Evolutionary conservation across 2,113 vertebrate species (phyloP), one percentile per base, ranked within the genome.

Genomic region (Perca schrenkii): DNA sequence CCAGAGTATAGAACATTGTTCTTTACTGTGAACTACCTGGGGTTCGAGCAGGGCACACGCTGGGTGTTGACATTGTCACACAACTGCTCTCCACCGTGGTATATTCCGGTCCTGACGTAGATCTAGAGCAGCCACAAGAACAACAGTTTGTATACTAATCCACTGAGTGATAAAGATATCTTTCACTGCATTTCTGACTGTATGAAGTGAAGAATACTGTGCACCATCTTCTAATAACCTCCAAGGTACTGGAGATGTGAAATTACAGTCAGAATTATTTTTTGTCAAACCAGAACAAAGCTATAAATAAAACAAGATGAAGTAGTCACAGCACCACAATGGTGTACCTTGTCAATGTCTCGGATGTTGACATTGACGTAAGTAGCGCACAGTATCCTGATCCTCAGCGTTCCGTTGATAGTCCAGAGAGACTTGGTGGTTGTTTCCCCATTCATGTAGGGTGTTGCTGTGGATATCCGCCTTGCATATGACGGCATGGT

Each of bases 31-130:
- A 25, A 4, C 36, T 94, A 99, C 98, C 97, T 97, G 74, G 98
- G 98, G 91, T 99, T 99, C 28, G 98, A 99, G 93, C 98, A 99
- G 62, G 98, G 98, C 85, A 99, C 98, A 19, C 98, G 97, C 47
- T 97, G 98, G 81, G 98, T 99, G 94, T 99, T 99, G 91, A 99
- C 98, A 83, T 99, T 99, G 95, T 99, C 98, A 89, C 98, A 99
- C 90, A 99, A 94, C 90, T 98, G 98, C 86, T 99, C 98, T 73
- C 97, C 98, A 92, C 98, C 98, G 80, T 99, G 98, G 90, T 98
- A 99, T 88, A 99, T 99, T 85, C 98, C 98, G 57, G 98, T 99
- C 93, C 98, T 95, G 81, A 99, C 98, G 77, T 99, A 99, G 85
- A 99, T 99, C 98, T 99, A 91, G 8, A 85, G 57, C 22, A 77